These are phyloP conservation scores for Coenobita brevimanus DNA, from an alignment of 1,140 invertebrate species.

Conservation along the genomic window DNA sequence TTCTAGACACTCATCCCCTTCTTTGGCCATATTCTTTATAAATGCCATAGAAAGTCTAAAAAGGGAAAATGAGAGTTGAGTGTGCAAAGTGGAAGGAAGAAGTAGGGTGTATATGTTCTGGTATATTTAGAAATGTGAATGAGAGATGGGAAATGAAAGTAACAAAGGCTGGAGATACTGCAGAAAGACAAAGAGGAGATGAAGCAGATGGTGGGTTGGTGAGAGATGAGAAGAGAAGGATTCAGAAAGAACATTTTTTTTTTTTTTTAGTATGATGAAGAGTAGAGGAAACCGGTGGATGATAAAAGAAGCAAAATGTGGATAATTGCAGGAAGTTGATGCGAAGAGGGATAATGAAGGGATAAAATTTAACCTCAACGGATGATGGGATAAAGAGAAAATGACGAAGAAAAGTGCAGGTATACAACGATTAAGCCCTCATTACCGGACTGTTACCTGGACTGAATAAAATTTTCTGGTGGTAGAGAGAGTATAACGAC, in stretches of 20 bases:
- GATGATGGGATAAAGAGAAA: no score
- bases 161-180: background rate
- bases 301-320: background rate
- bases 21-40: no score
- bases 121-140: no score
- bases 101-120: background rate
- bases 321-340: background rate
- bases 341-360: background rate
- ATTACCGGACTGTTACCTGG: no score
- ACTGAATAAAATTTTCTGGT: no score
- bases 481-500: no score
- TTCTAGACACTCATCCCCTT: background rate
- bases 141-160: background rate
- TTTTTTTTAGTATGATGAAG: background rate
- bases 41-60: background rate
- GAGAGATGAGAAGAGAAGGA: background rate
- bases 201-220: background rate
- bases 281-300: background rate
- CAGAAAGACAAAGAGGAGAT: background rate
- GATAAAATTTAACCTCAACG: no score
- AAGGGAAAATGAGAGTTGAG: background rate
- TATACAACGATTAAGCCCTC: no score
- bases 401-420: no score
- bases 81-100: background rate
- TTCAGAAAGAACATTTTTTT: background rate